These are phyloP conservation scores for Callipepla californica DNA, from an alignment of 2,113 vertebrate species.

Conservation along the genomic window DNA sequence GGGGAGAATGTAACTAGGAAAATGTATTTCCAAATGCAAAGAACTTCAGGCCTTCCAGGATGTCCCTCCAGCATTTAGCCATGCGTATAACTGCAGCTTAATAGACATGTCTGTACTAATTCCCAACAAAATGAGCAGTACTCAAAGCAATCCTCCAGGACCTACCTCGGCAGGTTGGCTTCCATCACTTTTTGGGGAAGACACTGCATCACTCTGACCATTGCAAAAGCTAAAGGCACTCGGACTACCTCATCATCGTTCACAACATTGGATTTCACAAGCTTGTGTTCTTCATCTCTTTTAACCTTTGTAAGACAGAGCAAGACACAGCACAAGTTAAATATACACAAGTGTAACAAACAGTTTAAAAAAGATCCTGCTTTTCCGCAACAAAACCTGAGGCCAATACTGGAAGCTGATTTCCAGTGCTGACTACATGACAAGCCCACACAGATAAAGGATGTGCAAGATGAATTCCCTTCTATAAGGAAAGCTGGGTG, in stretches of 20 bases:
- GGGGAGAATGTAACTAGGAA: background rate
- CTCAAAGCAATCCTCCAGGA: background rate
- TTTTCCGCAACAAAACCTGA: background rate
- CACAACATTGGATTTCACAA: slow-evolving; percentile 88
- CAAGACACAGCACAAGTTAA: background rate
- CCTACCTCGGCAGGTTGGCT: slow-evolving; percentile 88
- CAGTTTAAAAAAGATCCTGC: background rate
- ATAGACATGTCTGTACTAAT: background rate
- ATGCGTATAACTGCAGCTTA: rapidly evolving
- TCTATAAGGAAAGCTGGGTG: background rate
- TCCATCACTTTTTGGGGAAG: slow-evolving; percentile 92
- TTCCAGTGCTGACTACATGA: background rate
- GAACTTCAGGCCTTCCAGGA: background rate
- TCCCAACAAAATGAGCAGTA: background rate
- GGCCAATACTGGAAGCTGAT: background rate
- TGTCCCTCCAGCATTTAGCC: background rate
- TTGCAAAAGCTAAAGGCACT: slow-evolving; percentile 93
- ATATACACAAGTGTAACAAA: background rate
- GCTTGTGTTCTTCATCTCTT: slow-evolving; percentile 94
- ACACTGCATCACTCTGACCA: slow-evolving; percentile 95
- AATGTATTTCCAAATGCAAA: background rate
- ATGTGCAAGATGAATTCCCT: background rate
- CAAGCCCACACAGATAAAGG: background rate
- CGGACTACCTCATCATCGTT: slow-evolving; percentile 94
- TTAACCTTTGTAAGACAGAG: slow-evolving; percentile 83